Evolutionary conservation across 23 tunicate species (phyloP).

Genomic region (Phallusia fumigata): DNA sequence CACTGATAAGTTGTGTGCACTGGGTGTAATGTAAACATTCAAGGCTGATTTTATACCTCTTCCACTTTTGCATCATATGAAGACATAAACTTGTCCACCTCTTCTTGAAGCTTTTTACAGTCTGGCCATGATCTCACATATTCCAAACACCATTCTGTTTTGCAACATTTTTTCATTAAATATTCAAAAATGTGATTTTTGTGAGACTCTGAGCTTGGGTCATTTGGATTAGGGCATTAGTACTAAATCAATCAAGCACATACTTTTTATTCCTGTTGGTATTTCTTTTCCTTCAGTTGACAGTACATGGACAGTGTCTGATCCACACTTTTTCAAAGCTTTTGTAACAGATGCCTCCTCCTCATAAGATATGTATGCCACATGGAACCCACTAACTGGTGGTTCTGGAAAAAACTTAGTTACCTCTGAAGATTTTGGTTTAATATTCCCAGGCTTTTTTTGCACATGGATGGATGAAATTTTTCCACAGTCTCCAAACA

Average conservation of each 20-base stretch:
- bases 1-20: too few relatives aligned
- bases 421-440: background rate
- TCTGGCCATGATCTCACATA: constrained; percentile 37
- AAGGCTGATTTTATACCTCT: too few relatives aligned
- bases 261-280: constrained; percentile 36
- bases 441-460: constrained; percentile 40
- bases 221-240: too few relatives aligned
- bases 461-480: constrained; percentile 33
- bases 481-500: constrained; percentile 46
- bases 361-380: constrained; percentile 32
- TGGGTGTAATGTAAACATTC: too few relatives aligned
- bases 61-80: constrained; percentile 42
- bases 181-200: too few relatives aligned
- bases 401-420: constrained; percentile 30
- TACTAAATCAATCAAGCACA: too few relatives aligned
- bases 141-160: constrained; percentile 48
- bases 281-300: constrained; percentile 15
- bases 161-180: too few relatives aligned
- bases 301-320: background rate
- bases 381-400: constrained; percentile 29
- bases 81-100: constrained; percentile 54
- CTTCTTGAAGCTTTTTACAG: constrained; percentile 25
- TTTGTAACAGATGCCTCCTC: background rate
- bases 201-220: too few relatives aligned
- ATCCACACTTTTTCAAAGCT: constrained; percentile 4